phyloP scores from a whole-genome alignment of 2,113 vertebrate species.

The Theristicus caerulescens region DNA sequence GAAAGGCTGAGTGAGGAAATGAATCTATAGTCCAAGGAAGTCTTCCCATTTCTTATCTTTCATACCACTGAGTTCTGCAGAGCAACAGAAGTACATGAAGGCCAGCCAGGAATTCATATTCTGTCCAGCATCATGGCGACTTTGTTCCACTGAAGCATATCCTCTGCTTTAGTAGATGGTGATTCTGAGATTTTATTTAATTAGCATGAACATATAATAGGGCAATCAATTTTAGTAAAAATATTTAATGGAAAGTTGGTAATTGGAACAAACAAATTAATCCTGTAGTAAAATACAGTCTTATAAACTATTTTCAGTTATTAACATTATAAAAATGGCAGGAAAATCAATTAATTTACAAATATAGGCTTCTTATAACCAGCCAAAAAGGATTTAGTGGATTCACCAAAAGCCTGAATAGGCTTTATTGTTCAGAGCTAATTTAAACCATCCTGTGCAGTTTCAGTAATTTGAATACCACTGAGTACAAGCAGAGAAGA shows the following conservation, averaged over 20 bases:
- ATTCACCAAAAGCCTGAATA: conserved; percentile 42
- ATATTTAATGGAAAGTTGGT: not conserved
- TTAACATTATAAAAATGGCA: not conserved
- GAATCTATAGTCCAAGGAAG: not conserved
- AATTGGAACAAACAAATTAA: not conserved
- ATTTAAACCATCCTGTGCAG: conserved; percentile 49
- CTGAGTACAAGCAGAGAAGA: not conserved
- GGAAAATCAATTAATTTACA: not conserved
- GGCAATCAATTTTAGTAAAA: not conserved
- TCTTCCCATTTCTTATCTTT: not conserved
- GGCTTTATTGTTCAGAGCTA: conserved; percentile 40
- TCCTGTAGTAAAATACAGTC: not conserved
- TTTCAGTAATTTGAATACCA: conserved; percentile 14
- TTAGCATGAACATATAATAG: not conserved
- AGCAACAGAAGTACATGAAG: not conserved
- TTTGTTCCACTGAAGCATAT: not conserved
- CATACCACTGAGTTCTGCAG: not conserved
- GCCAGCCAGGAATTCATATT: not conserved
- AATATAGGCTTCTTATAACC: not conserved
- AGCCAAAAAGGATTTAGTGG: not conserved
- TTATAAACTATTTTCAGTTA: not conserved
- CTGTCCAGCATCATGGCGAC: not conserved
- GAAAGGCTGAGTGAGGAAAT: not conserved
- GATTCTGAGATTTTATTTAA: not conserved
- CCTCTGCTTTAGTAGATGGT: not conserved